Evolutionary conservation across 1,140 invertebrate genomes (phyloP).

Genomic region (Holotrichia oblita): DNA sequence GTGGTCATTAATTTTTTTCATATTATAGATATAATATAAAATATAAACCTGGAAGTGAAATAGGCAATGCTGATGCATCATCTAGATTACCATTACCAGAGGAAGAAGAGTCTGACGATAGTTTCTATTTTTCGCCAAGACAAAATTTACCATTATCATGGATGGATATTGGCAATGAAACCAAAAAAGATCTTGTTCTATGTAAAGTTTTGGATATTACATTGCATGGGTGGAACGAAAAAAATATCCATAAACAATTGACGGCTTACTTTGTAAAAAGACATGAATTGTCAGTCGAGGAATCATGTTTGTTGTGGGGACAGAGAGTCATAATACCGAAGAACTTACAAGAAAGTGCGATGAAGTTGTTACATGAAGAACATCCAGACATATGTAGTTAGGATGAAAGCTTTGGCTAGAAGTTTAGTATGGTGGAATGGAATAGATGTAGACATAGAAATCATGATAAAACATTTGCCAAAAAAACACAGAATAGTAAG

Average conservation of each 20-base stretch:
- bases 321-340: constrained; percentile 59
- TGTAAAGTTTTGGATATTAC: constrained; percentile 40
- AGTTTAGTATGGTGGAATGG: constrained; percentile 62
- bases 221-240: constrained; percentile 44
- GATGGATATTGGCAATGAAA: constrained; percentile 27
- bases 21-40: constrained; percentile 43
- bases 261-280: constrained; percentile 43
- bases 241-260: constrained; percentile 38
- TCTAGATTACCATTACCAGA: not conserved
- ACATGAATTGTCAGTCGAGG: constrained; percentile 48
- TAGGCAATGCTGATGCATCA: constrained; percentile 44
- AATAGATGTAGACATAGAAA: constrained; percentile 55
- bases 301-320: constrained; percentile 51
- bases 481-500: constrained; percentile 48
- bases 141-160: constrained; percentile 47
- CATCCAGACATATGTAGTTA: constrained; percentile 62
- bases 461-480: constrained; percentile 50
- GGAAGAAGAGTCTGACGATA: not conserved
- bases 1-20: constrained; percentile 21
- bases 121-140: not conserved
- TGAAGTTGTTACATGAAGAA: constrained; percentile 59
- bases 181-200: constrained; percentile 30
- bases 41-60: constrained; percentile 40
- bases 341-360: constrained; percentile 48
- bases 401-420: constrained; percentile 61